Percentiles rank a stretch among this genome's conserved stretches.
phyloP scores from a whole-genome alignment of 2,113 vertebrate genomes.

The Nothocercus julius region DNA sequence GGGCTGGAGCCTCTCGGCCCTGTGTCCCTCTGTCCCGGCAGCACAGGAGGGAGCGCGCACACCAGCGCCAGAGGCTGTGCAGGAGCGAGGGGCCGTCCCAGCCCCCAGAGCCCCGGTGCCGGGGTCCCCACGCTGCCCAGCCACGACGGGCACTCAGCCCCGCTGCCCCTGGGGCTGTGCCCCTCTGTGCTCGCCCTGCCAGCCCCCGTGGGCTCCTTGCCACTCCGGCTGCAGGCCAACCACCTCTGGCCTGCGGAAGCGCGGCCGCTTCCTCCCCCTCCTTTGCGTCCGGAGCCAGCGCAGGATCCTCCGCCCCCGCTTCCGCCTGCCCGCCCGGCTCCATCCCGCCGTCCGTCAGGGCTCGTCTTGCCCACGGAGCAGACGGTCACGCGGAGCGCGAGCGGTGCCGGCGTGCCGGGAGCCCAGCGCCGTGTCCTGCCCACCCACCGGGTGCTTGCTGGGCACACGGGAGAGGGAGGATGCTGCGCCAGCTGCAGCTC shows the following conservation, averaged over 20 bases:
- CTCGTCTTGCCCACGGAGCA: neutral
- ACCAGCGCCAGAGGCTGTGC: neutral
- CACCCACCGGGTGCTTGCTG: neutral
- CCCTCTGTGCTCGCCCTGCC: fast-evolving
- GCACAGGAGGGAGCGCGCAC: neutral
- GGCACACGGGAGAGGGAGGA: neutral
- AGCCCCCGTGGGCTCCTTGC: neutral
- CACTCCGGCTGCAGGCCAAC: fast-evolving
- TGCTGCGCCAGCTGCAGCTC: neutral
- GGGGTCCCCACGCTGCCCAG: fast-evolving
- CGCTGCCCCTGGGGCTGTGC: neutral
- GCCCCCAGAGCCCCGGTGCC: neutral
- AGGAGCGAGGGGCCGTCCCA: neutral
- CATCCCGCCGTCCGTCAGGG: neutral
- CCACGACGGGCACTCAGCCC: neutral
- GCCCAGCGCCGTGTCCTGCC: too few species aligned
- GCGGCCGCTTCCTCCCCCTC: fast-evolving
- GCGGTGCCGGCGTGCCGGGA: neutral
- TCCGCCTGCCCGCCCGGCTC: neutral
- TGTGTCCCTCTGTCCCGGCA: neutral
- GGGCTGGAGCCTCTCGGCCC: fast-evolving
- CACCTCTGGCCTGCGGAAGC: neutral
- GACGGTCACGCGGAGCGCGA: fast-evolving
- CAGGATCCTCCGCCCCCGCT: fast-evolving
- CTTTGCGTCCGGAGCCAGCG: fast-evolving